phyloP scores from a whole-genome alignment of 2,888 invertebrate species.

The Schrankia costaestrigalis region DNA sequence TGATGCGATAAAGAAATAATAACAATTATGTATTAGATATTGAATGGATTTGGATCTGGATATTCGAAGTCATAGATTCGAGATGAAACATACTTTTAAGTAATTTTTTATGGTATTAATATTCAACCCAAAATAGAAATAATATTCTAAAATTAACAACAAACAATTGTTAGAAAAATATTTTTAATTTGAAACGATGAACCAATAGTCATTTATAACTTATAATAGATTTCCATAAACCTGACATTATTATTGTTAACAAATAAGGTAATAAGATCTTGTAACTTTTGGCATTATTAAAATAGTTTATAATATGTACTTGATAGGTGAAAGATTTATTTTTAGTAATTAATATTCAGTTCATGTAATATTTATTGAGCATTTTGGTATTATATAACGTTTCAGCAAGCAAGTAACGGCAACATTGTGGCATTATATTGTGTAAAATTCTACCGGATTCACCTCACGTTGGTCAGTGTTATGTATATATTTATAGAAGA shows the following conservation, averaged over 20 bases:
- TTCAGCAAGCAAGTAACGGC: conserved; percentile 42
- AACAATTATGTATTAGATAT: conserved; percentile 39
- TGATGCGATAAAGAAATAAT: conserved; percentile 62
- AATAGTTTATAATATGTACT: conserved; percentile 40
- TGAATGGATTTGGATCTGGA: conserved; percentile 12
- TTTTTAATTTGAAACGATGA: too few relatives aligned
- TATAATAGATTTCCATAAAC: conserved; percentile 27
- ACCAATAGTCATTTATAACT: too few relatives aligned
- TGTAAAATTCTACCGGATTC: conserved; percentile 47
- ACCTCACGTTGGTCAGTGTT: conserved; percentile 75
- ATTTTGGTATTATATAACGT: conserved; percentile 48
- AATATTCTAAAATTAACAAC: too few relatives aligned
- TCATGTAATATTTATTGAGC: conserved; percentile 45
- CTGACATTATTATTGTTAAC: conserved; percentile 43
- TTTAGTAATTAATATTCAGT: conserved; percentile 44
- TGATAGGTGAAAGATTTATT: conserved; percentile 44
- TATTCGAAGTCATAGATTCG: conserved; percentile 13
- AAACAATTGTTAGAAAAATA: too few relatives aligned
- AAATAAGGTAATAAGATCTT: conserved; percentile 32
- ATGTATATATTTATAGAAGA: conserved; percentile 52
- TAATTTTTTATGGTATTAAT: too few relatives aligned
- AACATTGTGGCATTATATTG: conserved; percentile 62
- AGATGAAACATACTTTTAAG: too few relatives aligned
- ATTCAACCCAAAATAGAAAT: too few relatives aligned
- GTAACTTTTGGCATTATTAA: conserved; percentile 55